These are phyloP conservation scores for Piaya cayana DNA, from an alignment of 2,113 vertebrate genomes.

Conservation along the genomic window DNA sequence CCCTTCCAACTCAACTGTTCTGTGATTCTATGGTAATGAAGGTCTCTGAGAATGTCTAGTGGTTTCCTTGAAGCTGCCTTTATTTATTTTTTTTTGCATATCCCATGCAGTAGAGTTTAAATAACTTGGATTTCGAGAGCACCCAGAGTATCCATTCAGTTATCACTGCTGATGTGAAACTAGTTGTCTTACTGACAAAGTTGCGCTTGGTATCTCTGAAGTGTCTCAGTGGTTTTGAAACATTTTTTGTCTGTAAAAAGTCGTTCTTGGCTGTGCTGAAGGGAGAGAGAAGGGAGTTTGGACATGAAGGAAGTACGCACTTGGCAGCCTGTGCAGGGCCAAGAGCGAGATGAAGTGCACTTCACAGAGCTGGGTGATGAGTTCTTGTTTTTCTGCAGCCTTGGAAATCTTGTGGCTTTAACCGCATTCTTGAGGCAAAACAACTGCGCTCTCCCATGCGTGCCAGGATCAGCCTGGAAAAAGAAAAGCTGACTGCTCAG, in stretches of 20 bases:
- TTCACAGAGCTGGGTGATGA: background rate
- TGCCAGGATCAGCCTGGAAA: background rate
- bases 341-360: background rate
- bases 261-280: background rate
- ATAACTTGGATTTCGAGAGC: background rate
- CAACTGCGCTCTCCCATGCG: background rate
- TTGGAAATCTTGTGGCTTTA: constrained; percentile 22
- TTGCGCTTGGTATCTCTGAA: background rate
- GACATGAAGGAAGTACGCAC: background rate
- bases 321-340: background rate
- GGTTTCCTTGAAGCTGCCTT: background rate
- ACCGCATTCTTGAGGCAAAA: constrained; percentile 6
- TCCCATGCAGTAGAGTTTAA: background rate
- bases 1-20: no score
- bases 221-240: background rate
- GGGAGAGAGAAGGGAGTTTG: background rate
- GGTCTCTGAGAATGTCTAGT: background rate
- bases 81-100: background rate
- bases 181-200: background rate
- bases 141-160: background rate
- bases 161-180: background rate
- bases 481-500: background rate
- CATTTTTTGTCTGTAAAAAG: background rate
- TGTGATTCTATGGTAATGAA: background rate
- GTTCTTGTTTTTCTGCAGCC: background rate